A percentile compares a stretch with the other conserved stretches of the same genome.
Evolutionary conservation across 1,140 invertebrate species (phyloP).

Genomic region (Leptinotarsa defecta): DNA sequence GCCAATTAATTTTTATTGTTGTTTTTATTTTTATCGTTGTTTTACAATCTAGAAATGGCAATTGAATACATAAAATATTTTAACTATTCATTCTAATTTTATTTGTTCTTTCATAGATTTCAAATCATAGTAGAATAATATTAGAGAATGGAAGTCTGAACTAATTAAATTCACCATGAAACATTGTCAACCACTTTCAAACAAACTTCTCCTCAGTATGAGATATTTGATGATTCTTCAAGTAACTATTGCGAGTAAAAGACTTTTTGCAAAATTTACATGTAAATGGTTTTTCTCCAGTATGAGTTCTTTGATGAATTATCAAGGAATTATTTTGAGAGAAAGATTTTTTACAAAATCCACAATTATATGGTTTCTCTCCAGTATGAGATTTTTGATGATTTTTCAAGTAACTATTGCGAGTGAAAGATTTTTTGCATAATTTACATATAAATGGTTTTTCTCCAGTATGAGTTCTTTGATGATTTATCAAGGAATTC

Average conservation of each 20-base stretch:
- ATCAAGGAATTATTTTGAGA: no score
- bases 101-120: no score
- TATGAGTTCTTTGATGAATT: no score
- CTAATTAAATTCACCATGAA: no score
- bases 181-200: constrained; percentile 64
- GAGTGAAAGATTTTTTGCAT: constrained; percentile 40
- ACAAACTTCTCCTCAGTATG: constrained; percentile 51
- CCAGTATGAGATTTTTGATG: constrained; percentile 38
- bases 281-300: constrained; percentile 8
- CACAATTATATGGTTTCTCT: constrained; percentile 58
- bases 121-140: no score
- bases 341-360: constrained; percentile 60
- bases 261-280: constrained; percentile 32
- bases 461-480: constrained; percentile 64
- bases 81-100: no score
- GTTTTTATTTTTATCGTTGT: no score
- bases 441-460: constrained; percentile 49
- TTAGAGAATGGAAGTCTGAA: no score
- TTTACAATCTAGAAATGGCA: no score
- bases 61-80: no score
- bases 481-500: constrained; percentile 64
- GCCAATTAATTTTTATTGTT: no score
- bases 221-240: constrained; percentile 36
- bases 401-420: constrained; percentile 29
- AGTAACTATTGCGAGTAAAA: constrained; percentile 38